A percentile compares a stretch with the other conserved stretches of the same genome.
phyloP scores from a whole-genome alignment of 2,797 vertebrate genomes.

The Sparus aurata region DNA sequence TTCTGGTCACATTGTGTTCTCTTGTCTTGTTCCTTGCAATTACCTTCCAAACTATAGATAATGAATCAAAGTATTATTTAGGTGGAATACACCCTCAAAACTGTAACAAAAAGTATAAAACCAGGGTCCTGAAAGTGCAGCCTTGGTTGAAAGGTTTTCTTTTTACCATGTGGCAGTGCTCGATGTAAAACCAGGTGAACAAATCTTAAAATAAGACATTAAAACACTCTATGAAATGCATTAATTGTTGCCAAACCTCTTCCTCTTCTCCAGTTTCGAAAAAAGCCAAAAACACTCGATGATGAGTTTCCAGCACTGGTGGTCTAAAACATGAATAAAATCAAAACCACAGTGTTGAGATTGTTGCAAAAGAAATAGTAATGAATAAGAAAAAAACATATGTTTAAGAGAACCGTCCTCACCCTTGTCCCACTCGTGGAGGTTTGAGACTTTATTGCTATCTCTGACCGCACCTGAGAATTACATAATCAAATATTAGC shows the following conservation, averaged over 20 bases:
- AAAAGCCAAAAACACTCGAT: conserved; percentile 47
- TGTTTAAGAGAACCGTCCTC: conserved; percentile 30
- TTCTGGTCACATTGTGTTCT: no score
- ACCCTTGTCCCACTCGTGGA: conserved; percentile 61
- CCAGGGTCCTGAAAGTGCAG: no score
- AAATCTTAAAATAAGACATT: no score
- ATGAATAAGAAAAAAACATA: not conserved
- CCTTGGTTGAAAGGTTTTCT: no score
- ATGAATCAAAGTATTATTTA: no score
- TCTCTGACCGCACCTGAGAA: conserved; percentile 75
- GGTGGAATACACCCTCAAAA: no score
- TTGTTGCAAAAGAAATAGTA: no score
- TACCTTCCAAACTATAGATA: no score
- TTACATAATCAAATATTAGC: not conserved
- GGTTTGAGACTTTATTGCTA: conserved; percentile 30
- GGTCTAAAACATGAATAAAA: conserved; percentile 57
- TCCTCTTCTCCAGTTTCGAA: conserved; percentile 36
- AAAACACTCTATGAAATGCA: no score
- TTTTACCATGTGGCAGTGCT: not conserved
- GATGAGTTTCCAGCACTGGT: conserved; percentile 59
- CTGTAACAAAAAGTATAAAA: not conserved
- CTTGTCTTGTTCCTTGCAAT: no score
- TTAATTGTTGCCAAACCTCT: conserved; percentile 52
- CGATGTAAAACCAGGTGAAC: not conserved
- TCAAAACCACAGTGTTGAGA: not conserved